Evolutionary conservation across 2,888 invertebrate species (phyloP).

Genomic region (Podotricha telesiphe): DNA sequence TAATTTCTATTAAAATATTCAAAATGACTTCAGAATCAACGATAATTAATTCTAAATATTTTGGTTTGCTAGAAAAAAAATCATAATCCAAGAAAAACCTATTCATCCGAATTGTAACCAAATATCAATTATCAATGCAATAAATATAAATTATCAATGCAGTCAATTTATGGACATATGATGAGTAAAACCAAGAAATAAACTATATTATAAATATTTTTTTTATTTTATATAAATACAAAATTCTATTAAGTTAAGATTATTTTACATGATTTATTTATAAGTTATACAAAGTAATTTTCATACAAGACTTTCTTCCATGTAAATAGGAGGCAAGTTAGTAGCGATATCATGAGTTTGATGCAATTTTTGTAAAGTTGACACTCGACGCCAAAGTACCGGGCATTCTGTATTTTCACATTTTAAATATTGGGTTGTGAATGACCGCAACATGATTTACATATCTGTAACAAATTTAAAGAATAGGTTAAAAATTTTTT

Average conservation of each 20-base stretch:
- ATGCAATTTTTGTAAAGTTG: slow-evolving; percentile 57
- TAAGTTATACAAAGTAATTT: neutral
- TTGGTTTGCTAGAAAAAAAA: too few species aligned
- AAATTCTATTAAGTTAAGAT: neutral
- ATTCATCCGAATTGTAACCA: too few species aligned
- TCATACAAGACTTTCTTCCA: slow-evolving; percentile 46
- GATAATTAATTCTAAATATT: too few species aligned
- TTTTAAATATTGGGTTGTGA: slow-evolving; percentile 45
- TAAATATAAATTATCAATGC: too few species aligned
- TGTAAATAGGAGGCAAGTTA: slow-evolving; percentile 61
- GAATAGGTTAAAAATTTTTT: neutral
- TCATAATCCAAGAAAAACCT: too few species aligned
- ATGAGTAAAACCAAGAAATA: too few species aligned
- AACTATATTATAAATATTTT: too few species aligned
- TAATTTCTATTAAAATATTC: too few species aligned
- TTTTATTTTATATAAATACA: neutral
- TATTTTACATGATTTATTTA: neutral
- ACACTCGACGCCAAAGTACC: slow-evolving; percentile 64
- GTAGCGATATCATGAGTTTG: slow-evolving; percentile 60
- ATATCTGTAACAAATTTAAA: slow-evolving; percentile 59
- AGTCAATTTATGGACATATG: too few species aligned
- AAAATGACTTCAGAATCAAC: too few species aligned
- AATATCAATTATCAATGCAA: too few species aligned
- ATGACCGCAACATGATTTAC: slow-evolving; percentile 69
- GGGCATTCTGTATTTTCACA: slow-evolving; percentile 74